Conservation (phyloP, 2,797 vertebrate species). For the Onychomys arenicola region DNA sequence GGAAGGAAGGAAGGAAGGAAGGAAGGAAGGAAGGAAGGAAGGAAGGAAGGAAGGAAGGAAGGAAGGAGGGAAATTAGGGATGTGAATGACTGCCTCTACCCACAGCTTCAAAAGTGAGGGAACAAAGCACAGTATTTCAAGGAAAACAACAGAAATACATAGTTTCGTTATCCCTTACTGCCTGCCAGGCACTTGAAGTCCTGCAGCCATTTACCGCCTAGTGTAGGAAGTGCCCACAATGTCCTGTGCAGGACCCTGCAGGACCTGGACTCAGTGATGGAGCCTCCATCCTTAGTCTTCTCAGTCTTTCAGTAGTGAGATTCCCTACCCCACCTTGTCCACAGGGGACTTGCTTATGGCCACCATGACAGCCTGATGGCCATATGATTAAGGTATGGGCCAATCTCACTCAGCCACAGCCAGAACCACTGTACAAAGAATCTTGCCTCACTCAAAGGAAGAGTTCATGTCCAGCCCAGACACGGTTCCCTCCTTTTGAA, state of each 20-base stretch:
- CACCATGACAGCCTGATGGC: background rate
- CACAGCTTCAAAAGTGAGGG: background rate
- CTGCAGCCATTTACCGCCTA: background rate
- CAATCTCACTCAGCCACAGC: background rate
- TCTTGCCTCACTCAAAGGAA: background rate
- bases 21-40: background rate
- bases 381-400: background rate
- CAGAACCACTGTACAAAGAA: background rate
- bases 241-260: fast-evolving
- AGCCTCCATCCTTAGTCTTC: background rate
- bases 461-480: fast-evolving
- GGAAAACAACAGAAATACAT: background rate
- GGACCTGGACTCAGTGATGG: fast-evolving
- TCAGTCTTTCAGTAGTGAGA: fast-evolving
- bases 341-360: no score
- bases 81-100: background rate
- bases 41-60: background rate
- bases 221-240: fast-evolving
- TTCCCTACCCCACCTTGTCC: background rate
- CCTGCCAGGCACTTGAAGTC: background rate
- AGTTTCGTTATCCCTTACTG: background rate
- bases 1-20: background rate
- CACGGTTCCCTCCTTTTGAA: background rate
- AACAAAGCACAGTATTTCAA: background rate
- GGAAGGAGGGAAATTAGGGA: background rate